Conservation (phyloP, 1,140 invertebrate species). For the Lepidotrigona ventralis region DNA sequence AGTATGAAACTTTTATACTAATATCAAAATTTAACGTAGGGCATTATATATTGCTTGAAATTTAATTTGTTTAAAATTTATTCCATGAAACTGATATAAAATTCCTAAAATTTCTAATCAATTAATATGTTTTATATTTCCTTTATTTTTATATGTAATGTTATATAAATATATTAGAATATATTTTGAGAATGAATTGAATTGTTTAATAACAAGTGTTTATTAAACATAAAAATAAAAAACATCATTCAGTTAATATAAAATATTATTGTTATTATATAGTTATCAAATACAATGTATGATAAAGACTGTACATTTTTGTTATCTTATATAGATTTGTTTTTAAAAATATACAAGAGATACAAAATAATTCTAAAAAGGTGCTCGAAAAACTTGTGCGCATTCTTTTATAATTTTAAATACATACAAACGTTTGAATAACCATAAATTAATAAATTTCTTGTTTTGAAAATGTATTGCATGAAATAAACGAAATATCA, state of each 20-base stretch:
- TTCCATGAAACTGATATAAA: conserved; percentile 25
- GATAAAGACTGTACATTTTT: conserved; percentile 64
- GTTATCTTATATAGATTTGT: conserved; percentile 24
- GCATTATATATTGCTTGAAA: not conserved
- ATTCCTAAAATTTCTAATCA: conserved; percentile 42
- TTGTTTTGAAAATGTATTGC: not conserved
- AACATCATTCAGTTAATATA: conserved; percentile 1
- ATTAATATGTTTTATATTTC: not conserved
- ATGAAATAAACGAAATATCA: not conserved
- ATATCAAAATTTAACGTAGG: conserved; percentile 11
- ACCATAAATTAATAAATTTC: too few species aligned
- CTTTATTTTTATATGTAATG: not conserved
- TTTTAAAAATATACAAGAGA: conserved; percentile 62
- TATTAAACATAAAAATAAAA: not conserved
- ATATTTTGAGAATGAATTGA: not conserved
- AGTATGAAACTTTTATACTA: conserved; percentile 8
- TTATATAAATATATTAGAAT: too few species aligned
- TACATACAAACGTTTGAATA: not conserved
- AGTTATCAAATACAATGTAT: conserved; percentile 24
- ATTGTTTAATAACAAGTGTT: not conserved
- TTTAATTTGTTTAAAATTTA: conserved; percentile 17
- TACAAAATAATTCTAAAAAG: conserved; percentile 6
- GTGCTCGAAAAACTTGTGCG: not conserved
- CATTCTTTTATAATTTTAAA: not conserved
- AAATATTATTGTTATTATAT: conserved; percentile 47